Conservation (phyloP, 1,140 invertebrate species). For the Drosophila malerkotliana region DNA sequence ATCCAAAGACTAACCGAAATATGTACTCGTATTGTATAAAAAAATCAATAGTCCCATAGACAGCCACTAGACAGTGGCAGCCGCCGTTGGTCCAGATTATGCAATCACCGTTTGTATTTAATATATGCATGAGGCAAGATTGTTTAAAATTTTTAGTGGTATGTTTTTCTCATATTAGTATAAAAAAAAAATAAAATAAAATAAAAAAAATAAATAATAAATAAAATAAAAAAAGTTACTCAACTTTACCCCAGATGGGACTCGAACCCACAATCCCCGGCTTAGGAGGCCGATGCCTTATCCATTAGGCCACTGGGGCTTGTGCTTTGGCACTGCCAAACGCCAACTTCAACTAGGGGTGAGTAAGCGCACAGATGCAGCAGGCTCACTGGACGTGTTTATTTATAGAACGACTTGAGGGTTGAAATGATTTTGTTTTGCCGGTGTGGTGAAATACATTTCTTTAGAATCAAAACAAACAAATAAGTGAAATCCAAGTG, state of each 20-base stretch:
- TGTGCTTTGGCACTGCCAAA: not conserved
- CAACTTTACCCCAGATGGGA: constrained; percentile 40
- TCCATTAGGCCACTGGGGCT: constrained; percentile 52
- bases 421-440: not conserved
- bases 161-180: too few relatives aligned
- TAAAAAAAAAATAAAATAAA: not conserved
- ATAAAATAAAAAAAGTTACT: constrained; percentile 13
- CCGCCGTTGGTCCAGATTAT: constrained; percentile 31
- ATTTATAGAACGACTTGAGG: not conserved
- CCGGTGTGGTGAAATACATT: not conserved
- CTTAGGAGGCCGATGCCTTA: constrained; percentile 47
- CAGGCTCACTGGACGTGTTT: not conserved
- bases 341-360: not conserved
- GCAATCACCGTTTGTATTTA: constrained; percentile 43
- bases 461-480: too few relatives aligned
- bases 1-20: constrained; percentile 13
- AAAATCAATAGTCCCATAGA: constrained; percentile 51
- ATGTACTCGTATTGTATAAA: constrained; percentile 18
- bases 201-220: not conserved
- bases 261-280: constrained; percentile 48
- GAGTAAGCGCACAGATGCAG: not conserved
- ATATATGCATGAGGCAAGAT: constrained; percentile 16
- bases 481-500: too few relatives aligned
- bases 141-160: not conserved
- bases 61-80: constrained; percentile 18